Evolutionary conservation across 2,797 vertebrate species (phyloP), one percentile per base, ranked within the genome.

Genomic region (Masticophis lateralis): DNA sequence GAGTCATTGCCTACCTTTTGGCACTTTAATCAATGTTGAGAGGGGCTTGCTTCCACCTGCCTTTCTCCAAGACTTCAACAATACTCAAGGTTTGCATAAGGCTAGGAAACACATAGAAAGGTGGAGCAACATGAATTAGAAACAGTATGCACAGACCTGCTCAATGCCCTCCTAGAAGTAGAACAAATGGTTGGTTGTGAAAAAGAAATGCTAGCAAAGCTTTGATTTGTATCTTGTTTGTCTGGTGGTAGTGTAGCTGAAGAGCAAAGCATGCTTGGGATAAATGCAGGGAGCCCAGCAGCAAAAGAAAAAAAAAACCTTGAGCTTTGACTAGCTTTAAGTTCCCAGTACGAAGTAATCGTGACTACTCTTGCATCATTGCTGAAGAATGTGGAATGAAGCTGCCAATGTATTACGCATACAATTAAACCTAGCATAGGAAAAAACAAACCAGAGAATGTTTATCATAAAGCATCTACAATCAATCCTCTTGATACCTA

Each of bases 21-120:
- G 91, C 74, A 87, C 89, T 18, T 91, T 61, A 66, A 79, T 94
- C 92, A 55, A 11, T 87, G 93, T 57, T 93, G 69, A 83, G 60
- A 12, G 25, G 55, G 22, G 37, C 22, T 28, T 89, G 57, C 27
- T 89, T 89, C 12, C 37, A 79, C 79, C 94, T 91, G 53, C 90
- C 92, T 90, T 92, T 37, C 51, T 63, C 60, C 37, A 79, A n/a
- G 69, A 56, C 47, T 79, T 53, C 63, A 90, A 89, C 5, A 56
- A 56, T 86, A 18, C 0, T 92, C 91, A n/a, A 83, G 18, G 93
- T 69, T 91, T 93, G 61, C 60, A 51, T 88, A 94, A 51, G 83
- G 53, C 47, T 93, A 95, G 95, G 60, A 60, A 91, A 87, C 47
- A 0, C 0, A 79, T 7, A 61, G 93, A 90, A 93, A 47, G 37